phyloP scores from a whole-genome alignment of 2,888 invertebrate genomes.

The Dione vanillae region DNA sequence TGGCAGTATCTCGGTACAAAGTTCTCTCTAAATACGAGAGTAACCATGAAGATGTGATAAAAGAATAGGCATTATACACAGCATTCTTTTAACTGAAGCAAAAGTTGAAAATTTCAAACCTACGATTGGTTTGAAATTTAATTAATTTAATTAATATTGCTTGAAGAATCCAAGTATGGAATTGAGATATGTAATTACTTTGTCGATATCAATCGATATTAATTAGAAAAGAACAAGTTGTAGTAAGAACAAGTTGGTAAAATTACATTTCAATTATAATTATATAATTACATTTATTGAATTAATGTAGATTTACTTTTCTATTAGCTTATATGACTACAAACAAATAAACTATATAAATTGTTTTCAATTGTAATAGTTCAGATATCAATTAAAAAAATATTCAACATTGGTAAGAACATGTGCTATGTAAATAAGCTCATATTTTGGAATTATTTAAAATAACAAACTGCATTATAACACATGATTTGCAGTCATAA shows the following conservation, averaged over 20 bases:
- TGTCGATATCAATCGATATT: constrained; percentile 24
- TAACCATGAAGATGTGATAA: not conserved
- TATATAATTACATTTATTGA: constrained; percentile 13
- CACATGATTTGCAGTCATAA: not conserved
- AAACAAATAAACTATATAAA: not conserved
- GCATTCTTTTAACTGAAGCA: not conserved
- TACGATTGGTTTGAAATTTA: no score
- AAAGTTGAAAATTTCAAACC: not conserved
- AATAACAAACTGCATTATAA: no score
- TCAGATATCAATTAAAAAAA: not conserved
- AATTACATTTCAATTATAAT: constrained; percentile 17
- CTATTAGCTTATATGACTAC: not conserved
- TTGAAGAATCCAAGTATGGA: not conserved
- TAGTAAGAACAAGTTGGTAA: no score
- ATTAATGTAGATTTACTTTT: constrained; percentile 14
- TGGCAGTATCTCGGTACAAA: no score
- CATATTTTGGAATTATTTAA: no score
- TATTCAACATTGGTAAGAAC: no score
- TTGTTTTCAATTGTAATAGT: no score
- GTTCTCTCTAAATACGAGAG: no score
- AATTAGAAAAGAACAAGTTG: constrained; percentile 32
- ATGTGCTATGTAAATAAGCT: no score
- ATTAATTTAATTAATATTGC: not conserved
- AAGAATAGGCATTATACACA: not conserved
- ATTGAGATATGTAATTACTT: constrained; percentile 21